Base-by-base conservation (phyloP, 2,888 invertebrate genomes). In the Limnephilus auricula region DNA sequence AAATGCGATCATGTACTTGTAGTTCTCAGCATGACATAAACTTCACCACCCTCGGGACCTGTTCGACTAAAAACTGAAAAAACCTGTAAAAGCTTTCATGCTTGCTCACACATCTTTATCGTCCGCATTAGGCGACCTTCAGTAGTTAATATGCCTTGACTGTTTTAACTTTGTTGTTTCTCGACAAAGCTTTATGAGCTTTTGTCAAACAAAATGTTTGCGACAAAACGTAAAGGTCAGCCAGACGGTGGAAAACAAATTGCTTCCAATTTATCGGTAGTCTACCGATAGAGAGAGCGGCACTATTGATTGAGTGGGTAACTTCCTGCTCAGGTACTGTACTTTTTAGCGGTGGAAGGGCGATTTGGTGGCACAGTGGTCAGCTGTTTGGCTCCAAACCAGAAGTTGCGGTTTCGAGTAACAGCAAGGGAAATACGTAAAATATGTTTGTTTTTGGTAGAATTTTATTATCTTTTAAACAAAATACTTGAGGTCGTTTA, bases 141-240 rank as follows among this genome's bases (percentile, higher is more conserved):
- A 25, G 25, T 65, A 25, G 65, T 65, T 65, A 65, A n/a, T 65
- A 25, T 45, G 37, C 83, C 13, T 25, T 79, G 12, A 78, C 79
- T 88, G n/a, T 78, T 88, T 88, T 78, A 32, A 5, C 87, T 88
- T 88, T 88, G 65, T 78, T 88, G 83, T 88, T 90, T 88, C 79
- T 79, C 90, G 40, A 90, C 91, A 88, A 87, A 92, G 88, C 10
- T 86, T 86, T 86, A 86, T 50, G 86, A 86, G 30, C 86, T 50
- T 50, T 86, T 50, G 45, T 86, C 86, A 50, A 86, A 86, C 50
- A 32, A 86, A 86, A 86, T 85, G 86, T 86, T 50, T 86, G 83
- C 65, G 65, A 65, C 65, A 65, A n/a, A n/a, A n/a, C 25, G 65
- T 25, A 65, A 65, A 65, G 25, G 25, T 25, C 25, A n/a, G 65